These are phyloP conservation scores for Tachina lurida DNA, from an alignment of 2,888 invertebrate genomes.

Conservation along the genomic window DNA sequence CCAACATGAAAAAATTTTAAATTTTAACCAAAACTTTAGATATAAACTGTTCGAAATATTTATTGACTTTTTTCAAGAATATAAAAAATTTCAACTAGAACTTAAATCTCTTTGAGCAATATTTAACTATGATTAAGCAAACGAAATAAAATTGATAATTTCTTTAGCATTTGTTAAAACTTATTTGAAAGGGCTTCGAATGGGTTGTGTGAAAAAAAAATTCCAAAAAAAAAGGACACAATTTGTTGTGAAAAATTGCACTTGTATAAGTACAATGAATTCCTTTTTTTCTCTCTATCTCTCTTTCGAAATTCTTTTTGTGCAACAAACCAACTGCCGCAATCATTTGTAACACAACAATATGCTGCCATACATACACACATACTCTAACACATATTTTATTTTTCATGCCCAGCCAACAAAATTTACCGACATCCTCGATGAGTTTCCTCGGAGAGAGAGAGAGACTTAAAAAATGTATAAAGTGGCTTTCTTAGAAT, in stretches of 20 bases:
- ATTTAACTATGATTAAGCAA: not conserved
- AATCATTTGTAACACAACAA: conserved; percentile 68
- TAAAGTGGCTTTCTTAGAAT: too few species aligned
- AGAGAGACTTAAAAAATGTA: too few species aligned
- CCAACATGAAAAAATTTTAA: too few species aligned
- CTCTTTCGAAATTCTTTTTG: conserved; percentile 36
- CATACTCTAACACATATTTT: not conserved
- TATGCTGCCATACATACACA: conserved; percentile 42
- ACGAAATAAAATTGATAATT: not conserved
- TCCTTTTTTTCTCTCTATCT: conserved; percentile 24
- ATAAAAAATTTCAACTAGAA: too few species aligned
- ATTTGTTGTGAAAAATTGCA: conserved; percentile 58
- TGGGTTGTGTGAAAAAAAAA: conserved; percentile 4
- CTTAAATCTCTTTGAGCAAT: too few species aligned
- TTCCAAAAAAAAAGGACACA: conserved; percentile 60
- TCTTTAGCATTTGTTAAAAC: conserved; percentile 50
- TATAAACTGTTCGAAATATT: too few species aligned
- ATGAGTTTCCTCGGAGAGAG: too few species aligned
- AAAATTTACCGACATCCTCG: too few species aligned
- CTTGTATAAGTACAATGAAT: conserved; percentile 35
- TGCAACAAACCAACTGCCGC: conserved; percentile 67
- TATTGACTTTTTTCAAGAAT: too few species aligned
- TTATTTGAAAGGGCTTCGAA: conserved; percentile 26
- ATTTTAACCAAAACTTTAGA: too few species aligned
- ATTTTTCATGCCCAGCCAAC: too few species aligned